Evolutionary conservation across 2,797 vertebrate genomes (phyloP).

Genomic region (Girardinus metallicus): DNA sequence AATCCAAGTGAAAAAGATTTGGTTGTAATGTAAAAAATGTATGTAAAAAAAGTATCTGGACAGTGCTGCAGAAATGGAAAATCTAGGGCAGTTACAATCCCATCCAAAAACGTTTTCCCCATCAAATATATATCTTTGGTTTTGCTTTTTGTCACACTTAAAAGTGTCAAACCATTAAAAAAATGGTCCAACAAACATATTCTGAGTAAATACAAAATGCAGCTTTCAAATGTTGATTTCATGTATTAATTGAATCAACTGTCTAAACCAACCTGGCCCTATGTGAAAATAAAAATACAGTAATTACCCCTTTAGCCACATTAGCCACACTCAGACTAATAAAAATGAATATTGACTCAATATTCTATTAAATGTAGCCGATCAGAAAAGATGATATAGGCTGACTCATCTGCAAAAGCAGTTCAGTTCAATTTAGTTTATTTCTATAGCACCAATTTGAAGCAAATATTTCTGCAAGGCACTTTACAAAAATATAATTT

Average conservation of each 20-base stretch:
- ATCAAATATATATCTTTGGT: neutral
- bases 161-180: neutral
- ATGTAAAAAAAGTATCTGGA: neutral
- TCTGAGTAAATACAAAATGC: neutral
- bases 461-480: too few species aligned
- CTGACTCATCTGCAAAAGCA: neutral
- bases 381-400: neutral
- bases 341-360: neutral
- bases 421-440: too few species aligned
- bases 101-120: neutral
- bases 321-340: neutral
- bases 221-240: neutral
- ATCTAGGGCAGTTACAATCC: neutral
- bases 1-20: conserved; percentile 11
- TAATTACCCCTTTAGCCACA: neutral
- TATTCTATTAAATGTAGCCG: neutral
- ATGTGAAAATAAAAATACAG: neutral
- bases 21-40: neutral
- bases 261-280: too few species aligned
- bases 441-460: too few species aligned
- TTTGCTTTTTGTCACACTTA: neutral
- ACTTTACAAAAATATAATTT: too few species aligned
- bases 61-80: neutral
- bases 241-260: neutral
- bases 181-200: neutral